Base-by-base conservation (phyloP, 2,797 vertebrate species). In the Odontamblyopus lacepedii region DNA sequence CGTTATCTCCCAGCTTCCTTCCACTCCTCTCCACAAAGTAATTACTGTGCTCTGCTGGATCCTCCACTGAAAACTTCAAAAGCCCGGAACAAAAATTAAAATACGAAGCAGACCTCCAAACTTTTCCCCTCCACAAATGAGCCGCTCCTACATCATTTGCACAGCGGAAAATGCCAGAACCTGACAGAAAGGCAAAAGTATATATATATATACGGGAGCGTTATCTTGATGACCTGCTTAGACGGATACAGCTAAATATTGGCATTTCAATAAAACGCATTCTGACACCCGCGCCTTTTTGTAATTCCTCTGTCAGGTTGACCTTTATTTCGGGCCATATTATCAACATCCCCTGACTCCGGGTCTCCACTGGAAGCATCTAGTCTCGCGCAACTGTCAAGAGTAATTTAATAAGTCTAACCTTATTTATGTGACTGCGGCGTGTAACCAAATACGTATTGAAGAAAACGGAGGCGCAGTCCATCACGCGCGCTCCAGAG, bases 221-320 rank as follows among this genome's bases (percentile, higher is more conserved):
- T 90, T 86, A 90, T 92, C 87, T 83, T 85, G 86, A 92, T 91
- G 89, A 91, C 90, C 89, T 85, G 87, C 82, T 91, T 89, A 87
- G 86, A 89, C 79, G 85, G 87, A 89, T 90, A 87, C 72, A 87
- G 90, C 84, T 87, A 92, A 91, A 89, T 91, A 92, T 90, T 91
- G 92, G 85, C 90, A 93, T 92, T 93, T 92, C 89, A 93, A 91
- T 91, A 92, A 91, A 92, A 91, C 63, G 71, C 81, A 80, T 90
- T 78, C 89, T 92, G 92, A 92, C 92, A 92, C 93, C 91, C 89
- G 86, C 89, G 90, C 90, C 89, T 85, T 91, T 91, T 86, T 88
- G 80, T 89, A 87, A 88, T 85, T 91, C 85, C 84, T 82, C 88
- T 91, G 83, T 90, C 91, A 89, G 86, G 73, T 85, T 91, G 88